Evolutionary conservation across 2,888 invertebrate species (phyloP), one percentile per base, ranked within the genome.

Genomic region (Lepidochitona cinerea): DNA sequence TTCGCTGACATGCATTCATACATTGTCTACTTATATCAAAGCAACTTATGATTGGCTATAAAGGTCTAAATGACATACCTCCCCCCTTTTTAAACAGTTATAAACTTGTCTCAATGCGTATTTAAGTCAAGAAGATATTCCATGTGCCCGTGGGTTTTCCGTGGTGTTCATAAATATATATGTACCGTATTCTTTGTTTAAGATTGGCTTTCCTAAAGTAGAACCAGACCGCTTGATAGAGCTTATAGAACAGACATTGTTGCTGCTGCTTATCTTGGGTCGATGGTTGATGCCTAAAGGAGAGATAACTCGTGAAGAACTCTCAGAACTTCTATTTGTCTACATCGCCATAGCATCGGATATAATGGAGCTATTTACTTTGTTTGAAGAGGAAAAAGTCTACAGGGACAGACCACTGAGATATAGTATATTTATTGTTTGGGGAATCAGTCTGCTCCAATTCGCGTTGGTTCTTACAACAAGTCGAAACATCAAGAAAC

Each of bases 251-350:
- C 87, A 89, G 78, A 78, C 83, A 7, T 77, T 88, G 67, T 75
- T 88, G 4, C 83, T 87, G 54, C 70, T 86, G 23, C 79, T 89
- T 6, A 85, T 89, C 54, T 70, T 88, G 7, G 83, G 84, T 26
- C 78, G 88, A n/a, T 89, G 89, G 89, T 36, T 87, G 49, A 81
- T 88, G 36, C 89, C 89, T 1, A 79, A 84, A 33, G 87, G 87
- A 2, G 75, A 83, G n/a, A 80, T 91, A 68, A 87, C 87, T 9
- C 81, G 90, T 9, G 88, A 90, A 70, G 87, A 91, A 69, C 84
- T 91, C 14, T 90, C 90, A 0, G 90, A 91, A 75, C 83, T 91
- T 3, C 83, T 91, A n/a, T 85, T 91, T 67, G 90, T 90, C 68
- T 91, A 91, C 78, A 84, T 91, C 68, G 90, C 89, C 35, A 88